Conservation (phyloP, 2,888 invertebrate species). For the Rugalucina vietnamica region DNA sequence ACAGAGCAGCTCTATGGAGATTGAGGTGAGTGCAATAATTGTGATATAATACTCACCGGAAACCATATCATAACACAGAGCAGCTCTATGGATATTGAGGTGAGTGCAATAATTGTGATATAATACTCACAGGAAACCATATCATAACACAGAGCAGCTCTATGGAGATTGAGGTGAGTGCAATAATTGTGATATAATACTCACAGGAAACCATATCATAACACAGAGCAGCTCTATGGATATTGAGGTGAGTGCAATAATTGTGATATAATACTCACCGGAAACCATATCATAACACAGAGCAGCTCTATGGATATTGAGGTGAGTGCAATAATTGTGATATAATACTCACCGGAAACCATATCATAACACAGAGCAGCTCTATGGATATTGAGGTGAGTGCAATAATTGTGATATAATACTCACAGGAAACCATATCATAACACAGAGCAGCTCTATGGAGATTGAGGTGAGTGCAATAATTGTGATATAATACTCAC, state of each 20-base stretch:
- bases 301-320: background rate
- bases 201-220: background rate
- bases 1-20: too few relatives aligned
- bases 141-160: too few relatives aligned
- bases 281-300: background rate
- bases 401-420: background rate
- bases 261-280: background rate
- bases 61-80: too few relatives aligned
- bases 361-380: background rate
- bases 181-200: background rate
- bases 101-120: too few relatives aligned
- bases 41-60: too few relatives aligned
- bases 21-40: too few relatives aligned
- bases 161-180: too few relatives aligned
- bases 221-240: background rate
- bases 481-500: background rate
- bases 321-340: background rate
- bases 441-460: background rate
- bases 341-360: background rate
- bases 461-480: background rate
- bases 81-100: too few relatives aligned
- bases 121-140: too few relatives aligned
- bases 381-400: background rate
- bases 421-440: background rate
- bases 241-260: background rate